Base-by-base conservation (phyloP, 2,888 invertebrate species). In the Agrotis exclamationis region DNA sequence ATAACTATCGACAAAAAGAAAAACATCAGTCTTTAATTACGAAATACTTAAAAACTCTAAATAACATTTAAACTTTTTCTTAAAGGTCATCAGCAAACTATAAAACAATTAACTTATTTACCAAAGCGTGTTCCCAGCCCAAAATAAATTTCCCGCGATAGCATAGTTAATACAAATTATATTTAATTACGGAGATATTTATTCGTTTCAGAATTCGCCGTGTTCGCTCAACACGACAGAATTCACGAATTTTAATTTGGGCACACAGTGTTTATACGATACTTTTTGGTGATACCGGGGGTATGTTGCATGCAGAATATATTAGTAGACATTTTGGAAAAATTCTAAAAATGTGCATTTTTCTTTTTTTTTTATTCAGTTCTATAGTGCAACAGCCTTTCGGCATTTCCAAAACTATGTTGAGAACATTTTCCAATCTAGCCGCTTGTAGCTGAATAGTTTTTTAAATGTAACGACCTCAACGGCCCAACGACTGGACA, bases 161-260 rank as follows among this genome's bases (percentile, higher is more conserved):
- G 83, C 78, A 85, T 64, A 77, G 78, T 77, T 81, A 85, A 88
- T 87, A 92, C 91, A 92, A 92, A 92, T 92, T 90, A 90, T 85
- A 85, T 88, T 90, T 91, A 92, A 93, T 93, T 92, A 90, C 84
- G 69, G 79, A 84, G 87, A 90, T 90, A 90, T 91, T 87, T 90
- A 91, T 89, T 88, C 84, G 86, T 82, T 80, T 70, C 80, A 82
- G 80, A 88, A 87, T 85, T 70, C 63, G 76, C 84, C 74, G 83
- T 76, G 82, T 86, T 84, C 78, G 84, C 82, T 78, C 74, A 86
- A 88, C 90, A 87, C 86, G 90, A 92, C 92, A 90, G 88, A 92
- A 92, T 92, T 93, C 91, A 91, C 93, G 90, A 92, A 95, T 95
- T 94, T 95, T 94, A 95, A 95, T 95, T 95, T 93, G 93, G 89